phyloP scores from a whole-genome alignment of 1,140 invertebrate genomes.

The Musca vetustissima region DNA sequence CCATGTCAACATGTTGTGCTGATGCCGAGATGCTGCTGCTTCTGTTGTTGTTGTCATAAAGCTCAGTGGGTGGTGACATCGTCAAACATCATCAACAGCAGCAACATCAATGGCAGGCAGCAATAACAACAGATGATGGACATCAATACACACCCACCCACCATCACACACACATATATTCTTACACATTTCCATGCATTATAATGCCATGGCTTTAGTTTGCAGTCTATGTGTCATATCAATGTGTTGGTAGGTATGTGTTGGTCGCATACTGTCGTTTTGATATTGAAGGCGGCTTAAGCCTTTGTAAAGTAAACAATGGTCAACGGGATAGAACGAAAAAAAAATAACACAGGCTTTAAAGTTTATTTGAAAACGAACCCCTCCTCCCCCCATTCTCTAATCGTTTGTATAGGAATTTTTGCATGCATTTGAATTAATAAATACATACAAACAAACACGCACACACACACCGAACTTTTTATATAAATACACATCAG shows the following conservation, averaged over 20 bases:
- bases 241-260: constrained; percentile 11
- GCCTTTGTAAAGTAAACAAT: constrained; percentile 23
- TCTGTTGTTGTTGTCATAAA: no score
- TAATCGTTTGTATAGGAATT: not conserved
- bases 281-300: constrained; percentile 23
- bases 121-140: not conserved
- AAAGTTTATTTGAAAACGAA: no score
- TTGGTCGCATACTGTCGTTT: constrained; percentile 8
- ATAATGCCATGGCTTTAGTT: not conserved
- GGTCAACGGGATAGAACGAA: constrained; percentile 10
- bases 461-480: not conserved
- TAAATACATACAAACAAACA: not conserved
- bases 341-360: constrained; percentile 12
- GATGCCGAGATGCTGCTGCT: not conserved
- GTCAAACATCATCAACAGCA: constrained; percentile 6
- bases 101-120: not conserved
- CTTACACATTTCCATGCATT: no score
- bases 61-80: constrained; percentile 19
- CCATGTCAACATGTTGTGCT: no score
- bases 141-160: not conserved
- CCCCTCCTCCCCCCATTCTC: no score
- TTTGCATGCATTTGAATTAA: not conserved
- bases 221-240: constrained; percentile 11
- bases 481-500: constrained; percentile 8
- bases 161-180: not conserved